phyloP scores from a whole-genome alignment of 2,888 invertebrate species.

The Eupeodes luniger region DNA sequence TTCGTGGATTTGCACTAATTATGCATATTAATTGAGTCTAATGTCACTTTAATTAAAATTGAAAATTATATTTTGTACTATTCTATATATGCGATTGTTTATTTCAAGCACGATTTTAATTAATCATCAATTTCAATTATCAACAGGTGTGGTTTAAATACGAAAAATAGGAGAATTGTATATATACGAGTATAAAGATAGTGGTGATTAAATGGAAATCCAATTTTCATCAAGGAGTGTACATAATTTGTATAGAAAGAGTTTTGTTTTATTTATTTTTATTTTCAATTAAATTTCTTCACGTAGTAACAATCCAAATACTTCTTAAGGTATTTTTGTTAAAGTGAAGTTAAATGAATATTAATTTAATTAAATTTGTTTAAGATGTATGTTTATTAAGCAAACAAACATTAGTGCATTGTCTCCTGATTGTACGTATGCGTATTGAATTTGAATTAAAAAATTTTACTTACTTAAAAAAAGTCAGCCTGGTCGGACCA shows the following conservation, averaged over 20 bases:
- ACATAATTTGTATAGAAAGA: background rate
- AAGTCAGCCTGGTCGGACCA: too few relatives aligned
- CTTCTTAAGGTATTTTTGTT: background rate
- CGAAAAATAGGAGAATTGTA: too few relatives aligned
- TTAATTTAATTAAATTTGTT: background rate
- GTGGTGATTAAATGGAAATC: background rate
- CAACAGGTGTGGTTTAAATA: conserved; percentile 38
- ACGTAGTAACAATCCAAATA: background rate
- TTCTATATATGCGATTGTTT: background rate
- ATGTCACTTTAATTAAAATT: conserved; percentile 73
- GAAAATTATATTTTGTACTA: conserved; percentile 49
- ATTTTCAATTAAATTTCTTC: conserved; percentile 11
- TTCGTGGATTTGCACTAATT: conserved; percentile 61
- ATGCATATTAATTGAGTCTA: conserved; percentile 73
- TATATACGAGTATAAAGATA: background rate
- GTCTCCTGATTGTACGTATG: too few relatives aligned
- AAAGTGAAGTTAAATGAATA: background rate
- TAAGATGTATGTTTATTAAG: too few relatives aligned
- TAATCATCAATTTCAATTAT: conserved; percentile 37
- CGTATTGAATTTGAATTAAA: too few relatives aligned
- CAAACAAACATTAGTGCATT: too few relatives aligned
- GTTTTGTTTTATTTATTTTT: background rate
- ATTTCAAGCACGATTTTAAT: conserved; percentile 68
- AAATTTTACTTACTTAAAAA: too few relatives aligned
- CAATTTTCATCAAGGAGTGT: background rate